A percentile compares a stretch with the other conserved stretches of the same genome.
Evolutionary conservation across 1,140 invertebrate genomes (phyloP).

Genomic region (Adoxophyes honmai): DNA sequence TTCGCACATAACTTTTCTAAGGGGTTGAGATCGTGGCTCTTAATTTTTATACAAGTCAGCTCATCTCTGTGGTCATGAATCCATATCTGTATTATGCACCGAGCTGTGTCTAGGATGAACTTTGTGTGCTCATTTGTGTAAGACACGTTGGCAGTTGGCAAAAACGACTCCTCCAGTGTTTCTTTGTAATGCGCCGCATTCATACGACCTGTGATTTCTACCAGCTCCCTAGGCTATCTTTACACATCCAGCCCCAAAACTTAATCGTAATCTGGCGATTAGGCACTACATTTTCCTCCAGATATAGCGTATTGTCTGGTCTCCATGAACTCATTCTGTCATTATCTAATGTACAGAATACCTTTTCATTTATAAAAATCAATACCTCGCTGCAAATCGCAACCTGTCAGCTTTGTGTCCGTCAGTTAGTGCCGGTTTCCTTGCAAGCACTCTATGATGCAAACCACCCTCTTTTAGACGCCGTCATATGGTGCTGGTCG

Average conservation of each 20-base stretch:
- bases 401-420: background rate
- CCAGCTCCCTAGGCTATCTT: background rate
- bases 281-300: background rate
- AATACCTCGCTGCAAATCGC: too few relatives aligned
- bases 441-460: background rate
- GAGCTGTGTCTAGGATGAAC: background rate
- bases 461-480: background rate
- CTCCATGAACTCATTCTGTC: background rate
- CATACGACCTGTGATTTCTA: background rate
- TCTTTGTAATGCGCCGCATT: background rate
- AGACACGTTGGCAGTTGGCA: too few relatives aligned
- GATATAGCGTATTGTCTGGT: background rate
- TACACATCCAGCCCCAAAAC: conserved; percentile 1
- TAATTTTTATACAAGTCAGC: background rate
- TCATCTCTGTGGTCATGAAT: background rate
- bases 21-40: background rate
- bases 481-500: background rate
- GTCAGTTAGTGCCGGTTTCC: background rate
- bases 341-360: background rate
- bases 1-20: background rate
- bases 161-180: background rate
- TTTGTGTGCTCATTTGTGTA: too few relatives aligned
- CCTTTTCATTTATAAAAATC: background rate
- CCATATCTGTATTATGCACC: background rate
- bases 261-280: background rate